Evolutionary conservation across 1,140 invertebrate species (phyloP), one percentile per base, ranked within the genome.

Genomic region (Pristionchus pacificus): DNA sequence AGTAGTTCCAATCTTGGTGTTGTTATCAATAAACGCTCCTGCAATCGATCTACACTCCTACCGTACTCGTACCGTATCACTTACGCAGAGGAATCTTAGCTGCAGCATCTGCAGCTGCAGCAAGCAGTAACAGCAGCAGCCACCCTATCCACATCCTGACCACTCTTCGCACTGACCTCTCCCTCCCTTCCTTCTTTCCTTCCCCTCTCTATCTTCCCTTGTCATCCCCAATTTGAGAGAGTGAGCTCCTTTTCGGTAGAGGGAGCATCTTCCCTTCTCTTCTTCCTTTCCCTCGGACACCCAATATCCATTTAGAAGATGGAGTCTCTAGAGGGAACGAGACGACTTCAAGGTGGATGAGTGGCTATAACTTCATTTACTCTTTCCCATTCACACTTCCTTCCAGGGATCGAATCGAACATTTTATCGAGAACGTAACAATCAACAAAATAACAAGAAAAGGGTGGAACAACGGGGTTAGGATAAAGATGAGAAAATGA

Each of bases 21-120:
- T 65, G 1, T 63, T 57, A 24, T 49, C 70, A 24, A 72, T 60
- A 27, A 72, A 72, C 25, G 70, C 70, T 67, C 70, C 70, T 72
- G 64, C 24, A 71, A 66, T 29, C 27, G 1, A 49, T 64, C 33
- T 31, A 1, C 0, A 0, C 13, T 10, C n/a, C 29, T n/a, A 1
- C 6, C n/a, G 1, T 13, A 24, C 28, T 64, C 6, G 2, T 27
- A 64, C 24, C n/a, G 32, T 33, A 24, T 24, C 24, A 69, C 67
- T 61, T 59, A 69, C 67, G 49, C 32, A 69, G 38, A 3, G 67
- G 67, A 60, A 69, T 38, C 60, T 69, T 69, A 49, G 60, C 61
- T 1, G 67, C 49, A 2, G 67, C 31, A 60, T 69, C 67, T 31
- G 32, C 67, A 2, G 33, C 30, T 32, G 14, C 49, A 30, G 30